Base-by-base conservation (phyloP, 2,888 invertebrate species). In the Andrena bucephala region DNA sequence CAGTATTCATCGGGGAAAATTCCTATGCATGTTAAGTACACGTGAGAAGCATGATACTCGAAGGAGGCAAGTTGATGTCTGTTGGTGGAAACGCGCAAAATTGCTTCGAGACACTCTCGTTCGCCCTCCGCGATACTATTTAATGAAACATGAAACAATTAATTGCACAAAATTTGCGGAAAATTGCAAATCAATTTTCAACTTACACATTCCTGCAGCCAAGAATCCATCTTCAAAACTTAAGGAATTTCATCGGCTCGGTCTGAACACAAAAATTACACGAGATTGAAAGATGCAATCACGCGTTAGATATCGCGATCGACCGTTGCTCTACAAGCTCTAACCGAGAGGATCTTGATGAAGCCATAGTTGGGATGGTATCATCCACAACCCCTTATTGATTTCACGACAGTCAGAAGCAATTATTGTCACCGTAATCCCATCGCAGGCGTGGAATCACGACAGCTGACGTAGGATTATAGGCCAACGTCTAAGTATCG, bases 401-500 rank as follows among this genome's bases (percentile, higher is more conserved):
- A 78, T 81, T 78, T 67, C 62, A 42, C 67, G 66, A 78, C 62
- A 68, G 31, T 71, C 77, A 36, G 67, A 7, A 48, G 71, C 71
- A 70, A 75, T 80, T 81, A 83, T 71, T 63, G 82, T 68, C 80
- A 52, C 4, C 59, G 57, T 80, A 73, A 83, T 71, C 57, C 70
- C 59, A n/a, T 4, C 72, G 63, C 66, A 29, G 63, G 66, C 65
- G 27, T 67, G 67, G 70, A 77, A 76, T 74, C 74, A 33, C 57
- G 72, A 59, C 70, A 72, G 79, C 62, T 69, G 79, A 77, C 77
- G 62, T 57, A 48, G 67, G 72, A 84, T 79, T 79, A 78, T 48
- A 27, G 33, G n/a, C 33, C 74, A 52, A 69, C 70, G 86, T 75
- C 84, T 86, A 84, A 86, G 79, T 82, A 80, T 80, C 75, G 81